phyloP scores from a whole-genome alignment of 1,140 invertebrate genomes.

The Cardiocondyla obscurior region DNA sequence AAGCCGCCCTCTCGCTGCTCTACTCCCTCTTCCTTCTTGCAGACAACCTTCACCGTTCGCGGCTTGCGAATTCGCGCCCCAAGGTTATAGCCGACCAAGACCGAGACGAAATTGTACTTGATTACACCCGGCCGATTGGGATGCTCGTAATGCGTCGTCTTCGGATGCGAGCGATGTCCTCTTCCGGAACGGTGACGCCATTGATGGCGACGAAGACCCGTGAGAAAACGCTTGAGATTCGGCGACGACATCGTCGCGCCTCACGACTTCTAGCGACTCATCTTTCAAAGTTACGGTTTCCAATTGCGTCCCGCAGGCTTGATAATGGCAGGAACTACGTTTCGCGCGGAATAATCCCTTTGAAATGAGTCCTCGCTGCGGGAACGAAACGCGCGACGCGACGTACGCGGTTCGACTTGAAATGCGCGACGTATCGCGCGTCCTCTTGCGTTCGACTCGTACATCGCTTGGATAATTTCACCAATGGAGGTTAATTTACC shows the following conservation, averaged over 20 bases:
- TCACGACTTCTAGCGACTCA: background rate
- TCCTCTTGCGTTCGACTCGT: no score
- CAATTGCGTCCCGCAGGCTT: no score
- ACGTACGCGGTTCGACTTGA: no score
- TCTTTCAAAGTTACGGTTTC: no score
- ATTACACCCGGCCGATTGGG: background rate
- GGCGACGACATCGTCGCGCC: background rate
- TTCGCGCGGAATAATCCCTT: no score
- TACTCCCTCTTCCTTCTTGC: background rate
- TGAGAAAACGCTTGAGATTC: background rate
- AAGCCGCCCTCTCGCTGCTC: background rate
- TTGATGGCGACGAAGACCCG: background rate
- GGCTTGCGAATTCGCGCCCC: background rate
- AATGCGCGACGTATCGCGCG: no score
- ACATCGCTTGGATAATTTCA: no score
- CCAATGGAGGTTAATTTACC: no score
- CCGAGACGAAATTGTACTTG: slow-evolving; percentile 5
- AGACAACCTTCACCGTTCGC: background rate
- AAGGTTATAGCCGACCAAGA: slow-evolving; percentile 14
- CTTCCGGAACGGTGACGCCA: background rate
- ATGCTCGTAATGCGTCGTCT: background rate
- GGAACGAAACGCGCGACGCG: no score
- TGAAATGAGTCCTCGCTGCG: no score
- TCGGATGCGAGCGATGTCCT: background rate
- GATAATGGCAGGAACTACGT: no score